phyloP scores from a whole-genome alignment of 1,140 invertebrate species.

The Delia radicum region DNA sequence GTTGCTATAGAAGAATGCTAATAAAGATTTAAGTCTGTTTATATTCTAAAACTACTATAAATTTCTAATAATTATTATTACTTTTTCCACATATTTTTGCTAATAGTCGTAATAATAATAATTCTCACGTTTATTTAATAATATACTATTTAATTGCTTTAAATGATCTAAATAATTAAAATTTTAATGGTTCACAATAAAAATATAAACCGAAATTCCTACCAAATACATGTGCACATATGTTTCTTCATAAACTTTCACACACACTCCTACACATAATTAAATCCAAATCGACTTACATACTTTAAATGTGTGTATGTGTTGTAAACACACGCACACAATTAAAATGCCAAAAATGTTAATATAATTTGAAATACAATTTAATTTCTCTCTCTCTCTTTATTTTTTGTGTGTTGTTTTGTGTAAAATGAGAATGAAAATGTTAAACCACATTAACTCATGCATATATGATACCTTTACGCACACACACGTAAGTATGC shows the following conservation, averaged over 20 bases:
- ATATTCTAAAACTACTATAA: too few relatives aligned
- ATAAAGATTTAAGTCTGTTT: too few relatives aligned
- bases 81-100: too few relatives aligned
- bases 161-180: background rate
- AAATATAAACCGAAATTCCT: too few relatives aligned
- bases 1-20: too few relatives aligned
- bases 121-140: background rate
- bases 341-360: background rate
- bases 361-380: background rate
- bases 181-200: background rate
- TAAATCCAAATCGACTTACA: background rate
- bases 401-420: background rate
- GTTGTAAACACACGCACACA: background rate
- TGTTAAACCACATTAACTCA: too few relatives aligned
- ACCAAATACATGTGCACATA: too few relatives aligned
- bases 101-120: background rate
- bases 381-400: background rate
- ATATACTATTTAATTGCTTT: background rate
- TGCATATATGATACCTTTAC: too few relatives aligned
- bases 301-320: too few relatives aligned
- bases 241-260: background rate
- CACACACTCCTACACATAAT: background rate
- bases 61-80: too few relatives aligned
- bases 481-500: too few relatives aligned
- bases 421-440: too few relatives aligned